Evolutionary conservation across 2,888 invertebrate species (phyloP), one percentile per base, ranked within the genome.

Genomic region (Drosophila acutilabella): DNA sequence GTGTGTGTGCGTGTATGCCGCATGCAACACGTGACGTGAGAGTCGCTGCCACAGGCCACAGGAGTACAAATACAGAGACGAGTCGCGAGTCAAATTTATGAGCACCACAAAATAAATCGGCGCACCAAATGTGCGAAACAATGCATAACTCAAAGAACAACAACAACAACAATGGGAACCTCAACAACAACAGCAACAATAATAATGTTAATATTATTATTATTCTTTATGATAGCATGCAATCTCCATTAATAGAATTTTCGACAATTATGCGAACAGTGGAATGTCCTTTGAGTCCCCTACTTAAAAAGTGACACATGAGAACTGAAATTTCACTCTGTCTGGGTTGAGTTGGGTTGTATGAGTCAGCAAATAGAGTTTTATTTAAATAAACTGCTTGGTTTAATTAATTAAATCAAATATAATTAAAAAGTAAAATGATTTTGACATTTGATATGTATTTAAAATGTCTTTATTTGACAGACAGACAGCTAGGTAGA

Each of bases 81-180:
- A 47, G 59, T 48, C 67, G 56, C 59, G 36, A 44, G 41, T 26
- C 64, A 68, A 80, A 86, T 82, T 82, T 86, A 86, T 82, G 81
- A 59, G 71, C 26, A 78, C 69, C 81, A 75, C 87, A 75, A 83
- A 81, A 83, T 87, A 83, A 87, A 83, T 83, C 87, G 87, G 73
- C 72, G 71, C 78, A 51, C 80, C 84, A 83, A 83, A 83, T 86
- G 83, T 86, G 83, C 84, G 81, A 81, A 84, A 84, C 80, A 83
- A 83, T 76, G 68, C 83, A 86, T 83, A 87, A 84, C 80, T 87
- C 84, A 87, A 77, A 81, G 72, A 47, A 36, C 11, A 13, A 11
- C 54, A 50, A 50, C 62, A 64, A 48, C 36, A 70, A 54, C 20
- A 40, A 30, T 4, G 66, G 57, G 33, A 14, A 54, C n/a, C n/a